Percentiles rank a stretch among this genome's conserved stretches.
Conservation (phyloP, 2,888 invertebrate species). For the Hirtodrosophila cameraria region DNA sequence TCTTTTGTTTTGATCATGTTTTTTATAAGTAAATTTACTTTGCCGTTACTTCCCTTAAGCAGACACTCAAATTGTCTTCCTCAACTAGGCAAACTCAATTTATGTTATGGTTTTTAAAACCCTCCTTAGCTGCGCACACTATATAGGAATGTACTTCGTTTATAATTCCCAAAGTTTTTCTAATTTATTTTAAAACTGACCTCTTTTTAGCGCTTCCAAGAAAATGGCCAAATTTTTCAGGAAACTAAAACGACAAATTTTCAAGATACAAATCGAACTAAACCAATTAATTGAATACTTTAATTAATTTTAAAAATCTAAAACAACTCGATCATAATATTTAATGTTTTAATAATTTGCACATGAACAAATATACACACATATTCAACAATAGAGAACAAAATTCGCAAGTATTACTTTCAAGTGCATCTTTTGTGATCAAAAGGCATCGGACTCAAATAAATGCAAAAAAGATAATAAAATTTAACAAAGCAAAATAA, state of each 20-base stretch:
- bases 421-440: conserved; percentile 65
- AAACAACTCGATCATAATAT: conserved; percentile 38
- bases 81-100: conserved; percentile 61
- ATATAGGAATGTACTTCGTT: conserved; percentile 10
- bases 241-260: conserved; percentile 48
- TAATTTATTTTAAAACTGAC: conserved; percentile 73
- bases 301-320: conserved; percentile 35
- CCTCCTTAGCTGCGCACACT: conserved; percentile 6
- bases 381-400: conserved; percentile 18
- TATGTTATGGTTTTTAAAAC: conserved; percentile 38
- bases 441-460: conserved; percentile 34
- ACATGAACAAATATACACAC: conserved; percentile 35
- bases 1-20: not conserved
- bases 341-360: conserved; percentile 53
- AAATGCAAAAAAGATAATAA: conserved; percentile 43
- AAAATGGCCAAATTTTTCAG: conserved; percentile 84
- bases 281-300: conserved; percentile 44
- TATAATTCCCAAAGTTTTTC: conserved; percentile 33
- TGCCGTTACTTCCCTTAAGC: conserved; percentile 45
- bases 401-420: conserved; percentile 56
- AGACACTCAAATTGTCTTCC: conserved; percentile 71
- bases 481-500: conserved; percentile 40
- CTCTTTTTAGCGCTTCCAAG: conserved; percentile 83
- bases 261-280: conserved; percentile 36
- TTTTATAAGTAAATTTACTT: conserved; percentile 16